phyloP scores from a whole-genome alignment of 2,888 invertebrate species.

The Chrysomela aeneicollis region DNA sequence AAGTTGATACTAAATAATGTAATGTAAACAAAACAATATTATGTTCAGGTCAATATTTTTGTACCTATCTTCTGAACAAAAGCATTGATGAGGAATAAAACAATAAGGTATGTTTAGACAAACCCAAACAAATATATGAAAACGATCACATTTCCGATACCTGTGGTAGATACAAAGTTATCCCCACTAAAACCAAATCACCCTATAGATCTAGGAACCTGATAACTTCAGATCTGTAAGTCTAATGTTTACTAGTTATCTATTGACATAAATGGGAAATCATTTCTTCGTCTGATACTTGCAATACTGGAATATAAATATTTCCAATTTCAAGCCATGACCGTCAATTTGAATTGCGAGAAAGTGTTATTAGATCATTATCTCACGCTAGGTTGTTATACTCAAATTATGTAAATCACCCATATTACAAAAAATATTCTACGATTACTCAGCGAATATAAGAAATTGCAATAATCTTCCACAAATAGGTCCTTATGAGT shows the following conservation, averaged over 20 bases:
- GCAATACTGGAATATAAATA: conserved; percentile 13
- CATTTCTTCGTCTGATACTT: neutral
- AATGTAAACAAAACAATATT: no score
- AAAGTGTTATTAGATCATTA: conserved; percentile 30
- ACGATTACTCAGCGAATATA: conserved; percentile 21
- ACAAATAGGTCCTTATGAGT: conserved; percentile 22
- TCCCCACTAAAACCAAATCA: neutral
- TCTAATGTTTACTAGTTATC: neutral
- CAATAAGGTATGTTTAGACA: no score
- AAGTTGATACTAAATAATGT: no score
- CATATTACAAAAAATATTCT: conserved; percentile 21
- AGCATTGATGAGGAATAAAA: no score
- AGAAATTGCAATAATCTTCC: conserved; percentile 21
- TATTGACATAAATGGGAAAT: neutral
- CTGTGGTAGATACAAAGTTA: no score
- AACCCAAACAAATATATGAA: no score
- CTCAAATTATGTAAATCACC: conserved; percentile 32
- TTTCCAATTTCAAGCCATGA: conserved; percentile 25
- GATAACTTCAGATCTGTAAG: neutral
- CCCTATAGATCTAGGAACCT: neutral
- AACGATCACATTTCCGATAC: no score
- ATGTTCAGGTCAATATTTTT: no score
- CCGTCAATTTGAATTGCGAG: conserved; percentile 28
- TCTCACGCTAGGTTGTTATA: conserved; percentile 24
- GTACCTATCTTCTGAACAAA: no score